Evolutionary conservation across 1,140 invertebrate species (phyloP).

Genomic region (Gryllus bimaculatus): DNA sequence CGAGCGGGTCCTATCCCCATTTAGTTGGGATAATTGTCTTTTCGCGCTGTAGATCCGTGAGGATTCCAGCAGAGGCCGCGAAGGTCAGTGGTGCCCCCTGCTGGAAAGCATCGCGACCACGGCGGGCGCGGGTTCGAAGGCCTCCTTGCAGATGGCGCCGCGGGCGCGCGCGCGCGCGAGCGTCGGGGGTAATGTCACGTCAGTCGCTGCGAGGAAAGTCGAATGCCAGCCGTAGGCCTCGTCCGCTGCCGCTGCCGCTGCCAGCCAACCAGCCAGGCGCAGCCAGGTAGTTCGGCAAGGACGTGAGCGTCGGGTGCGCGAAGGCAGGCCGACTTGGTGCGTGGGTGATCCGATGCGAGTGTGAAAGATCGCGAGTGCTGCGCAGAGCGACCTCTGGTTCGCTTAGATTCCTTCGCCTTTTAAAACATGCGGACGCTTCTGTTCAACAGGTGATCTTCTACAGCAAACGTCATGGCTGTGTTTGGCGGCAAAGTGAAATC

Average conservation of each 20-base stretch:
- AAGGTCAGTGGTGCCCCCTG: no score
- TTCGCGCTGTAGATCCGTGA: no score
- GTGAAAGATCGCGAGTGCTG: neutral
- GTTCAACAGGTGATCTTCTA: neutral
- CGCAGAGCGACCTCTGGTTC: neutral
- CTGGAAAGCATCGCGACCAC: no score
- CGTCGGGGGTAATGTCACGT: neutral
- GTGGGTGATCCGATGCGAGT: neutral
- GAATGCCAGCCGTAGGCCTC: neutral
- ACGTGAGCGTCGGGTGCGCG: neutral
- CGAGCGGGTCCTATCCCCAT: no score
- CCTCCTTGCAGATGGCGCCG: neutral
- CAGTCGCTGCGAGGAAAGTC: neutral
- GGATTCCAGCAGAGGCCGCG: no score
- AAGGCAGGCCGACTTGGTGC: no score
- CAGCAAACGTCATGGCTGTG: neutral
- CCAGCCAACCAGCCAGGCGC: neutral
- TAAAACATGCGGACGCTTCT: neutral
- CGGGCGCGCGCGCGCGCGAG: no score
- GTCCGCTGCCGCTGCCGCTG: no score
- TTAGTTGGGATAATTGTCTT: no score
- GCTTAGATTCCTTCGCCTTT: neutral
- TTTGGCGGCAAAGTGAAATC: neutral
- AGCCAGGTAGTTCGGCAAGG: neutral
- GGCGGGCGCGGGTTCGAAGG: neutral